phyloP scores from a whole-genome alignment of 2,113 vertebrate genomes.

The Genyomyrus donnyi region DNA sequence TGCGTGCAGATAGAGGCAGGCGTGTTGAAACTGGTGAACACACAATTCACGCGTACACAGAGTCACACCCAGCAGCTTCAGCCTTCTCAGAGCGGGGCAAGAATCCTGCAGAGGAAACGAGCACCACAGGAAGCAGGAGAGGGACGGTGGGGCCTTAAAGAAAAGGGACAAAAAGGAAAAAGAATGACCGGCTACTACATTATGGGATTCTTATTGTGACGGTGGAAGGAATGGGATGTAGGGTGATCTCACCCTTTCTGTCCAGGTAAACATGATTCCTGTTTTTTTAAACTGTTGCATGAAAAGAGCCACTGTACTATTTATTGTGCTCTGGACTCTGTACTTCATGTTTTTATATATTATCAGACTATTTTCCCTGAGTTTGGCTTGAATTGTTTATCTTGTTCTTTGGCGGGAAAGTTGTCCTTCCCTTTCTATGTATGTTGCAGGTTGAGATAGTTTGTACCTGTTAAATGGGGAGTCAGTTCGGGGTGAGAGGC shows the following conservation, averaged over 20 bases:
- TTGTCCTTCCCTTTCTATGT: neutral
- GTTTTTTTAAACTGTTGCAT: neutral
- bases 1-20: conserved; percentile 10
- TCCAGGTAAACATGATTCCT: neutral
- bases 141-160: neutral
- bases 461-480: neutral
- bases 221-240: neutral
- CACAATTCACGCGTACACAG: neutral
- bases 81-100: neutral
- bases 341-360: neutral
- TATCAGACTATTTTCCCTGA: neutral
- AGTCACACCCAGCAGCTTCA: neutral
- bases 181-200: neutral
- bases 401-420: neutral
- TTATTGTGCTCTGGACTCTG: neutral
- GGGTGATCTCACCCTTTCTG: neutral
- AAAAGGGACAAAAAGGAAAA: neutral
- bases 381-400: neutral
- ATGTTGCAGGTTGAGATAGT: neutral
- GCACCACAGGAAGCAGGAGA: neutral
- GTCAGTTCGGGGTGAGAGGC: neutral
- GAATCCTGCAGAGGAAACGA: neutral
- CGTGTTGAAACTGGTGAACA: conserved; percentile 14
- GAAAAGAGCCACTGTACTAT: neutral
- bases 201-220: neutral